Evolutionary conservation across 2,113 vertebrate species (phyloP).

Genomic region (Corydoras maculifer): DNA sequence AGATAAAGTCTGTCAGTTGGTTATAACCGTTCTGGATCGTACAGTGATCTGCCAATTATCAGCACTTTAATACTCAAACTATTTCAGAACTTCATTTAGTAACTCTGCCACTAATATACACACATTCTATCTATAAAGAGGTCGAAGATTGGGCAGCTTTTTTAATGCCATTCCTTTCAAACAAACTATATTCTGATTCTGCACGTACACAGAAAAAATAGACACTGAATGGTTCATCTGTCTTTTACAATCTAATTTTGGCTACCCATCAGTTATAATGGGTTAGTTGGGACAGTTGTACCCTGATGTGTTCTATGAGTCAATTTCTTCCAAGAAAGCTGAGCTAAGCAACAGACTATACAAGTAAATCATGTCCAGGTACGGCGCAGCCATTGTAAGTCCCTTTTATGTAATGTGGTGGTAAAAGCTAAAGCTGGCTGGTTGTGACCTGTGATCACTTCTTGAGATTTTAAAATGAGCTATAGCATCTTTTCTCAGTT

Average conservation of each 20-base stretch:
- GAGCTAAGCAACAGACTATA: not conserved
- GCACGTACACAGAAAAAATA: no score
- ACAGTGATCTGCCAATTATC: no score
- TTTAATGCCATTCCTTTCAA: no score
- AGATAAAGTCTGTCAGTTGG: no score
- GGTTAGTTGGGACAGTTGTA: not conserved
- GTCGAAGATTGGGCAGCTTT: no score
- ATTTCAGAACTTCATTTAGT: no score
- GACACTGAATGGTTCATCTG: not conserved
- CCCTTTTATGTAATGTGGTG: not conserved
- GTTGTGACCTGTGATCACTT: not conserved
- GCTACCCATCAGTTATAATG: not conserved
- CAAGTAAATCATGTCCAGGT: conserved; percentile 12
- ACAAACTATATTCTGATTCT: no score
- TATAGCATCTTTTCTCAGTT: no score
- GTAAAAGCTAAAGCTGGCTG: not conserved
- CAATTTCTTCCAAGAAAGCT: not conserved
- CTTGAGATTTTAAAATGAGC: not conserved
- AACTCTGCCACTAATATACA: no score
- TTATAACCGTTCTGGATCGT: no score
- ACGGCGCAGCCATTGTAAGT: conserved; percentile 5
- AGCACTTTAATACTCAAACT: no score
- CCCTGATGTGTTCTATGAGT: not conserved
- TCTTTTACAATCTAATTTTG: not conserved
- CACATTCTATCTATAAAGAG: no score